Evolutionary conservation across 2,888 invertebrate genomes (phyloP), one percentile per base, ranked within the genome.

Genomic region (Chirona hameri): DNA sequence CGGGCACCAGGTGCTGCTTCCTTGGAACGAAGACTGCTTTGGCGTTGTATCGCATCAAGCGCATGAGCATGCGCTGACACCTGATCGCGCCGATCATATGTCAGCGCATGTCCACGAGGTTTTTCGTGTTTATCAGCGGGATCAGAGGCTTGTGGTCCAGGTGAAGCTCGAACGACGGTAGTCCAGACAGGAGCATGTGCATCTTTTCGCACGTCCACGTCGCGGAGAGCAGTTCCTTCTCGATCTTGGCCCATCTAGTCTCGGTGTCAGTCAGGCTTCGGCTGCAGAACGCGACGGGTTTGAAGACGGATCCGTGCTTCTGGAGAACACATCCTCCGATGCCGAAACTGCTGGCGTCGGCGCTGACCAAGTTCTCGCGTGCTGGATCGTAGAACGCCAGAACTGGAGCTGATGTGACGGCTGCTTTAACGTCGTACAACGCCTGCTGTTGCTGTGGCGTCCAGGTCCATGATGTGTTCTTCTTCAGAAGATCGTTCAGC

Each of bases 401-500:
- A 46, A 46, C 81, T 65, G 57, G 57, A 24, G 31, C 5, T 10
- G 14, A 21, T 24, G 81, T 57, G 39, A 31, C 21, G 29, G 29
- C 24, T 21, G 18, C n/a, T 48, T 81, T 31, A 82, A 55, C 29
- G 18, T 83, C 27, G 15, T 57, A 3, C 18, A 57, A 21, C 21
- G 57, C 57, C 21, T 7, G 3, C 57, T 57, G 57, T 10, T 57
- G 57, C 57, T 14, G 57, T 21, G 57, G 57, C 14, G 57, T 57
- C 57, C 57, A 57, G 21, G 14, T 21, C 57, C 21, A 57, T 14
- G 39, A 3, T 31, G 86, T 89, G 89, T 90, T 92, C 92, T 92
- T 93, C 89, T 94, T 94, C 88, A 94, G 94, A 85, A 96, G 95
- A 87, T 96, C 94, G 90, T 95, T 95, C 86, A 95, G 90, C 86